phyloP scores from a whole-genome alignment of 2,888 invertebrate species.

The Muscina levida region DNA sequence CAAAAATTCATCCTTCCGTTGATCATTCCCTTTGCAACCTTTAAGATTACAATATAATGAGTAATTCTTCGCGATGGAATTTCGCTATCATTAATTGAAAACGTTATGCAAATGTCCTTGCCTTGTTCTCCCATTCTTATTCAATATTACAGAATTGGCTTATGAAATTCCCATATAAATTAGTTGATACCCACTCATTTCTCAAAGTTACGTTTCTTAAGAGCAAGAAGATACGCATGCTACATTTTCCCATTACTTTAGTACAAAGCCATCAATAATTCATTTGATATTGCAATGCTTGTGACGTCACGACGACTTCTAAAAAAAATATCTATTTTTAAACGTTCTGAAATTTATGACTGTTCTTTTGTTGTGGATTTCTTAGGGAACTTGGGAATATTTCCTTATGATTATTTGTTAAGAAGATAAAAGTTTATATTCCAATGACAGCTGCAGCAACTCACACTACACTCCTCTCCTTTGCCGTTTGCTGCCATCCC shows the following conservation, averaged over 20 bases:
- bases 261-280: constrained; percentile 8
- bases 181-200: not conserved
- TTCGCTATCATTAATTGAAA: not conserved
- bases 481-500: not conserved
- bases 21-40: too few relatives aligned
- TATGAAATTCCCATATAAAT: not conserved
- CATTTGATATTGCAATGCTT: not conserved
- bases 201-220: not conserved
- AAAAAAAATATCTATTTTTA: too few relatives aligned
- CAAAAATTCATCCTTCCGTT: not conserved
- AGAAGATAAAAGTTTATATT: constrained; percentile 1
- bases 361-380: constrained; percentile 15
- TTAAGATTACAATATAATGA: too few relatives aligned
- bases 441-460: too few relatives aligned
- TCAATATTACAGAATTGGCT: not conserved
- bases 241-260: not conserved
- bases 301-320: too few relatives aligned
- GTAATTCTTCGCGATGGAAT: too few relatives aligned
- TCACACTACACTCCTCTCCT: not conserved
- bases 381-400: not conserved
- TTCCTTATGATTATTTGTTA: constrained; percentile 1
- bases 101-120: too few relatives aligned
- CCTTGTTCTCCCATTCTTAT: too few relatives aligned
- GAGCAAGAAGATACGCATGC: too few relatives aligned
- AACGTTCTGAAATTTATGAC: constrained; percentile 3